phyloP scores from a whole-genome alignment of 2,113 vertebrate species.

The Epinephelus fuscoguttatus region DNA sequence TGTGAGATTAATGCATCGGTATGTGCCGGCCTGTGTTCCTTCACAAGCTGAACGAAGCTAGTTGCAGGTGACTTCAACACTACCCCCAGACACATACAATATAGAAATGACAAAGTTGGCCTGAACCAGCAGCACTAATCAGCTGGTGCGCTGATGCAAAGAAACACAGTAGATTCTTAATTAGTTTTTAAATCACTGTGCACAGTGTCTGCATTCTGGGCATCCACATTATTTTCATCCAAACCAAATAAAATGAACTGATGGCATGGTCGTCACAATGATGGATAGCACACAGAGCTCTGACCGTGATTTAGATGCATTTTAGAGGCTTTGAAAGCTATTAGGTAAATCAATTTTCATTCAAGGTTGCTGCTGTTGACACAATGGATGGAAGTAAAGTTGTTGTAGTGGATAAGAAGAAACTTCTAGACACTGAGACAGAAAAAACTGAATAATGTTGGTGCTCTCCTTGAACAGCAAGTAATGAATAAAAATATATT shows the following conservation, averaged over 20 bases:
- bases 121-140: neutral
- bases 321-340: neutral
- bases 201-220: too few relatives aligned
- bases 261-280: neutral
- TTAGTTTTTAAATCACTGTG: slow-evolving; percentile 18
- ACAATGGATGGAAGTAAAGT: neutral
- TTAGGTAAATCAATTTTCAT: slow-evolving; percentile 8
- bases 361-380: neutral
- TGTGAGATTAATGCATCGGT: neutral
- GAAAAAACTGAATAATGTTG: neutral
- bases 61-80: neutral
- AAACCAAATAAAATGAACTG: neutral
- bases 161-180: neutral
- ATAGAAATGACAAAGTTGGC: neutral
- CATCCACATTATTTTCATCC: neutral
- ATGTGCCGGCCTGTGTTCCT: neutral
- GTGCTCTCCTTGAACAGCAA: neutral
- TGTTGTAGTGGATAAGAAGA: neutral
- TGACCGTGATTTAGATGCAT: neutral
- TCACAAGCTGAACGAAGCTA: neutral
- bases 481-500: neutral
- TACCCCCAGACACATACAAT: neutral
- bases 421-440: neutral
- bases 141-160: neutral
- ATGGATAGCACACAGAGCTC: neutral